phyloP scores from a whole-genome alignment of 2,888 invertebrate genomes.

The Perithous albicinctus region DNA sequence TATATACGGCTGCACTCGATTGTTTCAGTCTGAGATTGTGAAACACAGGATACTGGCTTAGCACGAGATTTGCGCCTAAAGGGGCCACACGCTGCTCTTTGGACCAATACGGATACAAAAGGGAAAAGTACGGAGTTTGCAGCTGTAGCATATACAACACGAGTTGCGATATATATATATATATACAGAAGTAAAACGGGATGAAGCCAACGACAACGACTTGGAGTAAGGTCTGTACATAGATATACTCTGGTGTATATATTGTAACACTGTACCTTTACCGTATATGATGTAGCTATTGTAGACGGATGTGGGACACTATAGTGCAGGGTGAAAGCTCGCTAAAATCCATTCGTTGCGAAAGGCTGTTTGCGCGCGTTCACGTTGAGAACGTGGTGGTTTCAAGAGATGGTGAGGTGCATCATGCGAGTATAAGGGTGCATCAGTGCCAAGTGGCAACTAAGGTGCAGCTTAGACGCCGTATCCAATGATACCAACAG shows the following conservation, averaged over 20 bases:
- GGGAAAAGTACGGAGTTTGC: too few species aligned
- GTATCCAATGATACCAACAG: background rate
- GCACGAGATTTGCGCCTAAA: slow-evolving; percentile 71
- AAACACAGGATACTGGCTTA: slow-evolving; percentile 76
- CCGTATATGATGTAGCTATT: too few species aligned
- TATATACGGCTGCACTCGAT: slow-evolving; percentile 72
- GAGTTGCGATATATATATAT: too few species aligned
- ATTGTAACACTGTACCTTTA: too few species aligned
- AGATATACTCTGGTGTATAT: too few species aligned
- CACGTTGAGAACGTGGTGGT: slow-evolving; percentile 44
- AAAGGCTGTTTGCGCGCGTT: slow-evolving; percentile 70
- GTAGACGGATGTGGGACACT: too few species aligned
- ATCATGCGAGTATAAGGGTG: slow-evolving; percentile 19
- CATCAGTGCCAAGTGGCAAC: slow-evolving; percentile 22
- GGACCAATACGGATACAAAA: slow-evolving; percentile 31
- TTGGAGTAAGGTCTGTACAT: too few species aligned
- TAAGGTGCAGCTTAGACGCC: slow-evolving; percentile 14
- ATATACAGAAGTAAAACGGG: too few species aligned
- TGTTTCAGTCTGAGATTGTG: slow-evolving; percentile 77
- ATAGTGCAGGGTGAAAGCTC: too few species aligned
- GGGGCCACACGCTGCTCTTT: slow-evolving; percentile 26
- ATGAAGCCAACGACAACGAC: too few species aligned
- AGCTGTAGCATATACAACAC: too few species aligned
- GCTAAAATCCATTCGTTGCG: slow-evolving; percentile 73
- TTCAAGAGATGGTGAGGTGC: slow-evolving; percentile 32